Base-by-base conservation (phyloP, 2,113 vertebrate genomes). In the Bambusicola thoracicus region DNA sequence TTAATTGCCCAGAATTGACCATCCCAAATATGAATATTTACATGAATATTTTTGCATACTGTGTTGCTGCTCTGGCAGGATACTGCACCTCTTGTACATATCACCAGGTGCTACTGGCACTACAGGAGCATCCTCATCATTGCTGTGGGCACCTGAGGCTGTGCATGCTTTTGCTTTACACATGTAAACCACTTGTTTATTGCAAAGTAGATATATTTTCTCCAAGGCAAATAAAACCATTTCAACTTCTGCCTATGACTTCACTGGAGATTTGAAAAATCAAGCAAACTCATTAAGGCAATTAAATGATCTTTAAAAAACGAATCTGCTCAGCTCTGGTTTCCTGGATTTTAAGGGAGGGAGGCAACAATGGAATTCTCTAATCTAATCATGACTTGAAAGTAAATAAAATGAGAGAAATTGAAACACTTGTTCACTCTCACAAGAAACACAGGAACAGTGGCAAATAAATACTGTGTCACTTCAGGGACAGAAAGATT, bases 391-490 rank as follows among this genome's bases (percentile, higher is more conserved):
- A 49, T 87, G 75, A 63, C 46, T 82, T 63, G 48, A 70, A 89
- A 86, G 46, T 46, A 77, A 92, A 87, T 85, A 89, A 91, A 91
- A 87, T 73, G 56, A 63, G 66, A 72, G 18, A 87, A 93, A 89
- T 12, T 58, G 40, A 49, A 85, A 53, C 32, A 59, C 29, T 80
- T 80, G 40, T 70, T 40, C 55, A 51, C 36, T 90, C 32, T 79
- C 12, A 38, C 12, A 81, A 80, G 32, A 80, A 68, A 77, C 13
- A 5, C 8, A 61, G 62, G 32, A 88, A 87, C 46, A 41, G 19
- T 36, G n/a, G 59, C 92, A 93, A 69, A 18, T 55, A 88, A 92
- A 21, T 44, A 74, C 74, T 74, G 13, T 72, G 49, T 36, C 30
- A 49, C 81, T 91, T 73, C 30, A 91, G 67, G 46, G 67, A 88